These are phyloP conservation scores for Watsonalla binaria DNA, from an alignment of 2,888 invertebrate species.

Conservation along the genomic window DNA sequence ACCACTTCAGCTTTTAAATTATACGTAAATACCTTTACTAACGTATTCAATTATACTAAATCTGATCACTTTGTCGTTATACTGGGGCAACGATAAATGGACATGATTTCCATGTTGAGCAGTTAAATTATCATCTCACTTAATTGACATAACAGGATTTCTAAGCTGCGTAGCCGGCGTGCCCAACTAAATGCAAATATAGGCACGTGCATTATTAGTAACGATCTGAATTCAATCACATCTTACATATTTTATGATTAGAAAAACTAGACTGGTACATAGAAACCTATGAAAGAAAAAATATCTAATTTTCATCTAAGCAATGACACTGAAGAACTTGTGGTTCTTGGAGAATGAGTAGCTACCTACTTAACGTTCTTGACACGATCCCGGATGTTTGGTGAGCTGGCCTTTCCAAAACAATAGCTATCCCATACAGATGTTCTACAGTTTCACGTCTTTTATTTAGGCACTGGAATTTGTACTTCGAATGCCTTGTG, in stretches of 20 bases:
- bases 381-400: constrained; percentile 10
- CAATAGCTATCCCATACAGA: background rate
- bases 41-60: constrained; percentile 12
- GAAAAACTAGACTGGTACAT: too few species aligned
- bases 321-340: too few species aligned
- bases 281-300: too few species aligned
- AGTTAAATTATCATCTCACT: background rate
- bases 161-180: background rate
- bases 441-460: background rate
- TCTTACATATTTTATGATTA: background rate
- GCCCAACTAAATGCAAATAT: background rate
- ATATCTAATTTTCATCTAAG: too few species aligned
- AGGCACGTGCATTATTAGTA: background rate
- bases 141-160: background rate
- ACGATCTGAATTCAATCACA: background rate
- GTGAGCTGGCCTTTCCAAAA: constrained; percentile 14
- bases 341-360: too few species aligned
- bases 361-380: background rate
- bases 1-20: constrained; percentile 39
- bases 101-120: background rate
- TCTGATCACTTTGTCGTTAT: constrained; percentile 4
- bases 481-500: background rate
- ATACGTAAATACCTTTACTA: constrained; percentile 20
- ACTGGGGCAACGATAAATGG: background rate
- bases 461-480: background rate